Base-by-base conservation (phyloP, 2,888 invertebrate species). In the Harpalus rufipes region DNA sequence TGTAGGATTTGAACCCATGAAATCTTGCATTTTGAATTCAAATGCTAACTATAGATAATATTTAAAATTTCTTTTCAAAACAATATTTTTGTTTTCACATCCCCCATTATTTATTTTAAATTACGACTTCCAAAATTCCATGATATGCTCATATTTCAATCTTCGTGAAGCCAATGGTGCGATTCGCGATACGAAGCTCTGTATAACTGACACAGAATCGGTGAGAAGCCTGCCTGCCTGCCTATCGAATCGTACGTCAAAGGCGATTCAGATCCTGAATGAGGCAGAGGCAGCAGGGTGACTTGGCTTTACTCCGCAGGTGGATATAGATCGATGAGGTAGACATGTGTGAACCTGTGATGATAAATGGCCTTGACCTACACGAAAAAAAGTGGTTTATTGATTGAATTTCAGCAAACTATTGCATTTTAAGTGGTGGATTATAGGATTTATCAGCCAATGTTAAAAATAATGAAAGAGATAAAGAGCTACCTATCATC, bases 341-440 rank as follows among this genome's bases (percentile, higher is more conserved):
- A n/a, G n/a, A 32, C 14, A 41, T 39, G 39, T 39, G 39, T 68
- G 39, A 12, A 68, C 25, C 16, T 14, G 39, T 7, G 68, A 68
- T 68, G 68, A 68, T 41, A 32, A 14, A 68, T 68, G 68, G 39
- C 68, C 68, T 68, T 68, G 68, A 68, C 68, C 68, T 39, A 51
- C 14, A 25, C n/a, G 12, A 12, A 39, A 32, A 25, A 14, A 32
- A n/a, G 39, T n/a, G 14, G n/a, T 14, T 25, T 68, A 51, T 51
- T 51, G 44, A 51, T 51, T 51, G 44, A 1, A 12, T 8, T 51
- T 0, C 0, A 10, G 4, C 12, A 10, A 8, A 51, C 12, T 51
- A 12, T 51, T 51, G 12, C 10, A 51, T 51, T 44, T 51, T 51
- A 51, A 51, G 44, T 51, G 44, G 10, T 51, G 10, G 10, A 51